These are phyloP conservation scores for Cricetomys ansorgei DNA, from an alignment of 2,113 vertebrate species.

Conservation along the genomic window DNA sequence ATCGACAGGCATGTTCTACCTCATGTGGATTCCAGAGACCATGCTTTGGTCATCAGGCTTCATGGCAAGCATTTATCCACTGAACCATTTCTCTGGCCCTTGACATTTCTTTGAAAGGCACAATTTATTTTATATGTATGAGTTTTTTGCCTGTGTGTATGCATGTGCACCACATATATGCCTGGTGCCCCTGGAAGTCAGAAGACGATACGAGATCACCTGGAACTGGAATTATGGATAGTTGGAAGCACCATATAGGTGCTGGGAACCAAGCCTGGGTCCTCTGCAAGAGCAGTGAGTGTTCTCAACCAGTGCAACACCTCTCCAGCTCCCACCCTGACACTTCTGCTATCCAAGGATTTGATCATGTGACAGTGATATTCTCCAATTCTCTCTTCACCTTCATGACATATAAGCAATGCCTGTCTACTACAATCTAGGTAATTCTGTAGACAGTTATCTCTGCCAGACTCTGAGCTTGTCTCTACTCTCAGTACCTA, in stretches of 20 bases:
- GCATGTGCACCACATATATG: neutral
- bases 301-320: neutral
- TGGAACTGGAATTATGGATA: neutral
- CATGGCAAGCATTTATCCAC: neutral
- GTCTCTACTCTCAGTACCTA: neutral
- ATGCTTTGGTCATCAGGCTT: neutral
- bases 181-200: neutral
- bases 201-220: neutral
- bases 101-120: neutral
- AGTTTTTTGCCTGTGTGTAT: neutral
- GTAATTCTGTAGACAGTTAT: conserved; percentile 13
- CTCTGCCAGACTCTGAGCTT: neutral
- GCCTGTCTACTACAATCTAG: neutral
- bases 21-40: neutral
- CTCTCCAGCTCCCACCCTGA: neutral
- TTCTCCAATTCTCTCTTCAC: neutral
- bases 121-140: neutral
- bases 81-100: neutral
- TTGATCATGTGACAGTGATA: neutral
- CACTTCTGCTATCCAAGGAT: neutral
- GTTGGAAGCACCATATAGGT: neutral
- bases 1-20: neutral
- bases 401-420: neutral
- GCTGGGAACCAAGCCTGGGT: neutral
- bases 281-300: neutral